Base-by-base conservation (phyloP, 1,140 invertebrate genomes). In the Brachionus paranguensis region DNA sequence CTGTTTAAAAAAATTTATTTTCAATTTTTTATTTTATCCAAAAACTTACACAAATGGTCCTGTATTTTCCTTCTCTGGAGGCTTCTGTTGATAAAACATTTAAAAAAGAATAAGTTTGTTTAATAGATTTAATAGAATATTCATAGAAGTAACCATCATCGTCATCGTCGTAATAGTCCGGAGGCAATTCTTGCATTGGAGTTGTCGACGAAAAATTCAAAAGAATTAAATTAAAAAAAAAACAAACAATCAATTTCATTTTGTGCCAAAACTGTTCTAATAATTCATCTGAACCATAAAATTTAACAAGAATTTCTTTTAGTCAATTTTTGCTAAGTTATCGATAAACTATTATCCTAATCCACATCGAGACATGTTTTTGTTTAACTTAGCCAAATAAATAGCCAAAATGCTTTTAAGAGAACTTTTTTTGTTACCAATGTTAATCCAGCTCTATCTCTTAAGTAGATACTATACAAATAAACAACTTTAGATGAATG, bases 151-250 rank as follows among this genome's bases (percentile, higher is more conserved):
- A 4, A 76, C 72, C 72, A 76, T 50, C 72, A 29, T 76, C 72
- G 4, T 50, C 72, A 27, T 76, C 72, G 1, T 76, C 72, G 5
- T 76, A 43, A 41, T 81, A 81, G 43, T 68, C 78, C 5, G 37
- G 37, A 20, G 78, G 78, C 24, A 64, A 27, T 45, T 81, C 78
- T 47, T 81, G 78, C 78, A 81, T 81, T n/a, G 78, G 78, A 64
- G 6, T 27, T 7, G 78, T 10, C 0, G 1, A 7, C 17, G 33
- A 41, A 60, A 14, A 47, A 14, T 41, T 68, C 24, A 64, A 47
- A 60, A 60, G 29, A 10, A 60, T 43, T 5, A 81, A 17, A 27
- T 64, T 37, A 14, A 37, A 29, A 50, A 76, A 47, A 50, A 50
- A 50, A 76, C n/a, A 29, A 41, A 74, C 6, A 76, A 76, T 29